A percentile compares a stretch with the other conserved stretches of the same genome.
These are phyloP conservation scores for Catostomus latipinnis DNA, from an alignment of 2,797 vertebrate genomes.

Conservation along the genomic window DNA sequence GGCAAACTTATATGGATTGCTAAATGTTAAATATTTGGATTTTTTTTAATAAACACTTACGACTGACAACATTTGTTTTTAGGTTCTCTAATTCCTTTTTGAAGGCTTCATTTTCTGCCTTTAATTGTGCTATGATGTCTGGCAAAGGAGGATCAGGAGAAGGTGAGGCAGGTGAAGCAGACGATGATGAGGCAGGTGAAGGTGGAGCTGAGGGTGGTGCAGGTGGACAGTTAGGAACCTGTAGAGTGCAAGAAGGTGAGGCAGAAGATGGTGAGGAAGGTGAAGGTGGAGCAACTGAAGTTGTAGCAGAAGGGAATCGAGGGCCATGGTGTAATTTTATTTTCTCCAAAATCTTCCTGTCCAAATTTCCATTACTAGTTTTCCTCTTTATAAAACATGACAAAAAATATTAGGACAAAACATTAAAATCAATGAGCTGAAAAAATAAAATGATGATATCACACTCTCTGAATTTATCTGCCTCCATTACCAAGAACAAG, in stretches of 20 bases:
- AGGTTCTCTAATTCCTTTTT: constrained; percentile 1
- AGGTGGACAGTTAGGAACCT: neutral
- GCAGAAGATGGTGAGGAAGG: neutral
- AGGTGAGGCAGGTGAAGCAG: neutral
- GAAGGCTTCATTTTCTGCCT: constrained; percentile 2
- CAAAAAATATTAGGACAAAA: constrained; percentile 8
- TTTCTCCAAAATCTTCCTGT: no score
- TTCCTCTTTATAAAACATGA: constrained; percentile 1
- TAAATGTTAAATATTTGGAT: neutral
- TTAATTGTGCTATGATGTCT: constrained; percentile 11
- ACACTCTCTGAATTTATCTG: no score
- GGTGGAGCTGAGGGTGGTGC: neutral
- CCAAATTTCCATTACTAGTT: no score
- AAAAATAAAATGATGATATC: no score
- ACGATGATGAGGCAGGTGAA: neutral
- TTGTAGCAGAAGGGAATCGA: neutral
- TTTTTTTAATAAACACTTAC: neutral
- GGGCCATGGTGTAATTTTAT: no score
- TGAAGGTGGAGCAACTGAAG: neutral
- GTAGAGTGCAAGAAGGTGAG: neutral
- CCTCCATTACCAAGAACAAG: no score
- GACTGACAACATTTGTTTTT: constrained; percentile 7
- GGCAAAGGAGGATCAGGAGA: neutral
- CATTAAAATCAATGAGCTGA: no score
- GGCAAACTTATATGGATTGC: no score